A percentile compares a stretch with the other conserved stretches of the same genome.
These are phyloP conservation scores for Tromatobia lineatoria DNA, from an alignment of 2,888 invertebrate genomes.

Conservation along the genomic window DNA sequence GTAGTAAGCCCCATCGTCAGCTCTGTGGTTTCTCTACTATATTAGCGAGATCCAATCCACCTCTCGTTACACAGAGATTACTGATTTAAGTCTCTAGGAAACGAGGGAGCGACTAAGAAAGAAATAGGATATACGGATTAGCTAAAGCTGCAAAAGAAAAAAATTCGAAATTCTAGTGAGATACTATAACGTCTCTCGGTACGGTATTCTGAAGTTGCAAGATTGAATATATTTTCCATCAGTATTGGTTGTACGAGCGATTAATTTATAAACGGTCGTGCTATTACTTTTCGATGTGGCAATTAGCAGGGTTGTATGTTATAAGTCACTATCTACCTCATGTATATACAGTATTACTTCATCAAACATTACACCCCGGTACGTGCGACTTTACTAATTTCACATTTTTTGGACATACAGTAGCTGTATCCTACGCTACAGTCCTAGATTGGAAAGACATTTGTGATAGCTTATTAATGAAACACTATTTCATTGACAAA, in stretches of 20 bases:
- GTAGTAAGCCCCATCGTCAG: constrained; percentile 59
- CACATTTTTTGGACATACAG: constrained; percentile 36
- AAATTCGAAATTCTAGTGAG: constrained; percentile 10
- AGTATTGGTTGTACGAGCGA: constrained; percentile 52
- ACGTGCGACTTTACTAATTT: constrained; percentile 56
- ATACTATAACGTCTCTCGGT: constrained; percentile 45
- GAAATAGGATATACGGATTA: constrained; percentile 31
- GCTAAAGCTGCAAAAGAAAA: neutral
- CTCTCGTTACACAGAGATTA: constrained; percentile 65
- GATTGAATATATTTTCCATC: constrained; percentile 17
- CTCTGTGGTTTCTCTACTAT: constrained; percentile 54
- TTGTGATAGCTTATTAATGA: constrained; percentile 52
- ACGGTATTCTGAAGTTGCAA: constrained; percentile 32
- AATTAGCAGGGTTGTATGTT: constrained; percentile 53
- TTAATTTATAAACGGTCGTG: constrained; percentile 60
- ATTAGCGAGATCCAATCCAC: constrained; percentile 58
- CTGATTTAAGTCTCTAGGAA: constrained; percentile 50
- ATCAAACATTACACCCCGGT: neutral
- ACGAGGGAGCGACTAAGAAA: constrained; percentile 47
- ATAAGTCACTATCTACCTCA: constrained; percentile 31
- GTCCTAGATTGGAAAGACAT: constrained; percentile 22
- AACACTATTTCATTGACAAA: constrained; percentile 59
- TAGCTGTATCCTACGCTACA: neutral
- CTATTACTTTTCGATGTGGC: constrained; percentile 50
- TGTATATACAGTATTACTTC: constrained; percentile 19